phyloP scores from a whole-genome alignment of 2,888 invertebrate species.

The Apoda limacodes region DNA sequence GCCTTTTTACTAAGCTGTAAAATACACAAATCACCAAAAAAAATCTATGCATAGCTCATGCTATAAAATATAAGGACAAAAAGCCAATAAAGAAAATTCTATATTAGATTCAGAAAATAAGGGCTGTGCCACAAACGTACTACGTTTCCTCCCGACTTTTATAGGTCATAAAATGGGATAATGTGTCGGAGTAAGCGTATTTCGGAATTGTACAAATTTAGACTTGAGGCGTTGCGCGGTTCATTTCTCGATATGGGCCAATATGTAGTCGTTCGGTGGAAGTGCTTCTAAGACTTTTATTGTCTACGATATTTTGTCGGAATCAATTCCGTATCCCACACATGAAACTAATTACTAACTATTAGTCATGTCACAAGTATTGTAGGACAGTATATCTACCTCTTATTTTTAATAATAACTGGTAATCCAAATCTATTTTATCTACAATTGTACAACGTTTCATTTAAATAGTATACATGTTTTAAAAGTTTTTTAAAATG shows the following conservation, averaged over 20 bases:
- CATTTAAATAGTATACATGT: too few relatives aligned
- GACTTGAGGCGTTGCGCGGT: constrained; percentile 42
- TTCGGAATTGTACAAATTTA: constrained; percentile 66
- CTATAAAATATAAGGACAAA: constrained; percentile 52
- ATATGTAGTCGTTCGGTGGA: constrained; percentile 38
- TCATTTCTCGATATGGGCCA: constrained; percentile 42
- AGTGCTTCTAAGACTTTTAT: constrained; percentile 27
- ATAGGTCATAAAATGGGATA: constrained; percentile 67
- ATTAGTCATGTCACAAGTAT: too few relatives aligned
- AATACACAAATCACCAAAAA: constrained; percentile 52
- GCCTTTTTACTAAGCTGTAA: constrained; percentile 41
- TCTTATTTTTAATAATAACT: too few relatives aligned
- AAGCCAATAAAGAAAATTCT: constrained; percentile 53
- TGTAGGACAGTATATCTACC: too few relatives aligned
- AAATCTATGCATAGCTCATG: constrained; percentile 51
- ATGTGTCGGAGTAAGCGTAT: constrained; percentile 64
- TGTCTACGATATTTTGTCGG: constrained; percentile 24
- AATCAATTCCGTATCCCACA: too few relatives aligned
- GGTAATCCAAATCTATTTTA: too few relatives aligned
- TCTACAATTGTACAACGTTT: too few relatives aligned
- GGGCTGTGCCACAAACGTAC: constrained; percentile 61
- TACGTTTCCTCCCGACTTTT: constrained; percentile 61
- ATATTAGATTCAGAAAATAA: constrained; percentile 63
- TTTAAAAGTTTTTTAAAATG: too few relatives aligned
- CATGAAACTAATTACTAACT: too few relatives aligned